phyloP scores from a whole-genome alignment of 2,113 vertebrate genomes.

The Malurus elegans region DNA sequence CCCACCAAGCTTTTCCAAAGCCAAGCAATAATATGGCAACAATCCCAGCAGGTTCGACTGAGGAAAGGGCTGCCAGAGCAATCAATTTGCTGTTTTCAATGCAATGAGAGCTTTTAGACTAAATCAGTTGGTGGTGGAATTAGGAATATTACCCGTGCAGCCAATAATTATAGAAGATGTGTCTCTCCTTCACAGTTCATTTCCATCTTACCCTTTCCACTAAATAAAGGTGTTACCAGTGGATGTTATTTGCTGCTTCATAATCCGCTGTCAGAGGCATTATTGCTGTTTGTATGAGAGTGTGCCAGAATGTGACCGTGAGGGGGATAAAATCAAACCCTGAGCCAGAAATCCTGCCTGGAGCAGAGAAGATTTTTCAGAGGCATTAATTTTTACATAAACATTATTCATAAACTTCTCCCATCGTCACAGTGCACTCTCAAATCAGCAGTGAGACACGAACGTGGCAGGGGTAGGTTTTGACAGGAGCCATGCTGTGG shows the following conservation, averaged over 20 bases:
- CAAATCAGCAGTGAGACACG: not conserved
- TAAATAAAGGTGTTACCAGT: not conserved
- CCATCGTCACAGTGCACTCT: not conserved
- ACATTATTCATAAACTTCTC: not conserved
- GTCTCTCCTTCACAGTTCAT: slow-evolving; percentile 29
- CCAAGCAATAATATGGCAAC: fast-evolving
- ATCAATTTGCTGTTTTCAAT: not conserved
- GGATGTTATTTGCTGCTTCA: not conserved
- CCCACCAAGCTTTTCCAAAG: not conserved
- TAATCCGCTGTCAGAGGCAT: not conserved
- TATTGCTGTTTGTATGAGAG: not conserved
- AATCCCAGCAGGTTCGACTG: not conserved
- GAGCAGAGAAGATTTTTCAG: not conserved
- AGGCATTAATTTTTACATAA: not conserved
- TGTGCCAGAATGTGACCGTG: not conserved
- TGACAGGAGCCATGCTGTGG: not conserved
- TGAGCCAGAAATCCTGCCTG: slow-evolving; percentile 16
- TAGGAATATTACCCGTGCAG: not conserved
- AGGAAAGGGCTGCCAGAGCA: not conserved
- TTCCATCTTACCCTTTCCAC: not conserved
- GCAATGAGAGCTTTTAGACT: not conserved
- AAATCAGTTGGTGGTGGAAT: not conserved
- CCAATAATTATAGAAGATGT: not conserved
- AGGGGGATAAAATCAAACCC: not conserved
- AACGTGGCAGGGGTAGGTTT: not conserved